These are phyloP conservation scores for Tubulanus polymorphus DNA, from an alignment of 2,888 invertebrate species.

Conservation along the genomic window DNA sequence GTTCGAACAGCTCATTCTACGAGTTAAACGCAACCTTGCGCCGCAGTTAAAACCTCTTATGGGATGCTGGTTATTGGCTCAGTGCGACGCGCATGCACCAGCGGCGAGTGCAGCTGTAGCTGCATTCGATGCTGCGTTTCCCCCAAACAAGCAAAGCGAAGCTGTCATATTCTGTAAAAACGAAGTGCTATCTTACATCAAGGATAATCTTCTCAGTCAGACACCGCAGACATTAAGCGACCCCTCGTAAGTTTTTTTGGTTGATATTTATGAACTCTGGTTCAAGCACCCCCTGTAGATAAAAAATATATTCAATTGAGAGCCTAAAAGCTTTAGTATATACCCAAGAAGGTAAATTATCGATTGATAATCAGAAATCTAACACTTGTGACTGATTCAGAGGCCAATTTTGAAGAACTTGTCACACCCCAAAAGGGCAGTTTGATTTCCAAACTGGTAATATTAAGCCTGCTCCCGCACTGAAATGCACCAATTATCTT, in stretches of 20 bases:
- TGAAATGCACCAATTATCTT: too few relatives aligned
- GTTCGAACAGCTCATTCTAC: constrained; percentile 62
- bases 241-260: constrained; percentile 42
- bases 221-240: constrained; percentile 51
- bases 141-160: constrained; percentile 70
- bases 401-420: too few relatives aligned
- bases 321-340: too few relatives aligned
- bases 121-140: constrained; percentile 71
- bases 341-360: too few relatives aligned
- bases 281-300: too few relatives aligned
- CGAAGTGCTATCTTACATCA: constrained; percentile 72
- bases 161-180: constrained; percentile 77
- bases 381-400: too few relatives aligned
- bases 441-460: too few relatives aligned
- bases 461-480: too few relatives aligned
- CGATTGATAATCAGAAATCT: too few relatives aligned
- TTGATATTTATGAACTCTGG: neutral
- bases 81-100: constrained; percentile 80
- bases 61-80: constrained; percentile 81
- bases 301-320: too few relatives aligned
- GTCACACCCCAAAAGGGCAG: too few relatives aligned
- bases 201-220: constrained; percentile 64
- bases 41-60: constrained; percentile 72
- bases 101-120: constrained; percentile 69
- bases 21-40: constrained; percentile 72